Evolutionary conservation across 1,140 invertebrate genomes (phyloP), one percentile per base, ranked within the genome.

Genomic region (Zaprionus vittiger): DNA sequence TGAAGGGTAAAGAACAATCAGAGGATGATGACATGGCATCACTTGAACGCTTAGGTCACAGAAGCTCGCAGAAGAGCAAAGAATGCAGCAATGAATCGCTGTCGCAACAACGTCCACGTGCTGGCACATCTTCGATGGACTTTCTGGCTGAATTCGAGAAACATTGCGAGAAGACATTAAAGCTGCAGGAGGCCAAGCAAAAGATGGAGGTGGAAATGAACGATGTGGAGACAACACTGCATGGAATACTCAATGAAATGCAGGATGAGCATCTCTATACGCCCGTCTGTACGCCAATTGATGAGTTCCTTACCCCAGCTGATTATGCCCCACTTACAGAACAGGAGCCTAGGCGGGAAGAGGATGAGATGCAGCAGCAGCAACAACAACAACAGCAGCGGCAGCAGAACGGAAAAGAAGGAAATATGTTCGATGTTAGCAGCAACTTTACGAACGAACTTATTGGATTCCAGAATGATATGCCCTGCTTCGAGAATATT

Each of bases 251-350:
- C 4, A 92, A 80, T 49, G 91, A 92, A 70, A 92, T 92, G 91
- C 87, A 92, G 61, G 91, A 92, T 61, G 80, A 92, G 34, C 91
- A 92, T 73, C 83, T 92, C 62, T 92, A 91, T 41, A 92, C 91
- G 15, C 91, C 91, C 4, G 83, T 76, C 6, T 89, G 84, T 57
- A 57, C 91, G 14, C 79, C 76, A 34, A 80, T 83, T 6, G 80
- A 89, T 63, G 89, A 90, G 68, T 90, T 92, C 17, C 78, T 90
- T 2, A 83, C 81, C 7, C 87, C 83, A 11, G 86, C 91, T 26
- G 91, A 91, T 6, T 92, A 92, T 76, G 89, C 81, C 3, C 74
- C 91, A 1, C 59, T 90, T 6, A 76, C 76, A 1, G 90, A 86
- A 14, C 62, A 70, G 37, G 73, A 82, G 24, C 14, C 66, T 12